Evolutionary conservation across 1,140 invertebrate genomes (phyloP), one percentile per base, ranked within the genome.

Genomic region (Aphelinus certus): DNA sequence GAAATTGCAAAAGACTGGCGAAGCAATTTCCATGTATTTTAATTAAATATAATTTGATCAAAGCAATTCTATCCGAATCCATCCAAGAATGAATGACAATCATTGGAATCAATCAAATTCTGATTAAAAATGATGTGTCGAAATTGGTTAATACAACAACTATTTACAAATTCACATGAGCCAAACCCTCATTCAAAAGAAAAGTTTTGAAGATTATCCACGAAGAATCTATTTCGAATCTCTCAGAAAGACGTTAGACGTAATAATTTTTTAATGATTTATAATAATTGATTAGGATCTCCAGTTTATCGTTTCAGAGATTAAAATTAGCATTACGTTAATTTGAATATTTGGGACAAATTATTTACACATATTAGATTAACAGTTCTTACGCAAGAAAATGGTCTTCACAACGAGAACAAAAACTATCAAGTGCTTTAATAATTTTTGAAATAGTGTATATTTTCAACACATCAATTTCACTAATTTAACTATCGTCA

Each of bases 341-440:
- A 79, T 70, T 60, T 60, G 48, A 65, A 61, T 2, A 46, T 53
- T 77, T 76, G 71, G 73, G 62, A 75, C 78, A 81, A 51, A 80
- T 78, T 84, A 84, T 86, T 73, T 84, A 82, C 84, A 85, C 83
- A 84, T 82, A 82, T 79, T 85, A 82, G 26, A 26, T 26, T 83
- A 84, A 75, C 73, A 45, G 53, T 55, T 58, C 42, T 71, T 67
- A 46, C 46, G 7, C 57, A 61, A 67, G 58, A 63, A 63, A 71
- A 78, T 73, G 55, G 56, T 65, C 7, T 58, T 45, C 26, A 5
- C 4, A 58, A 2, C 45, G 58, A 58, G 46, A 72, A 72, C 46
- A 66, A 47, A 65, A 53, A 66, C 49, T 66, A 66, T 49, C 26
- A 65, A 9, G 6, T 73, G 6, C 26, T 65, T 7, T 6, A 71